Evolutionary conservation across 2,113 vertebrate genomes (phyloP).

Genomic region (Craseonycteris thonglongyai): DNA sequence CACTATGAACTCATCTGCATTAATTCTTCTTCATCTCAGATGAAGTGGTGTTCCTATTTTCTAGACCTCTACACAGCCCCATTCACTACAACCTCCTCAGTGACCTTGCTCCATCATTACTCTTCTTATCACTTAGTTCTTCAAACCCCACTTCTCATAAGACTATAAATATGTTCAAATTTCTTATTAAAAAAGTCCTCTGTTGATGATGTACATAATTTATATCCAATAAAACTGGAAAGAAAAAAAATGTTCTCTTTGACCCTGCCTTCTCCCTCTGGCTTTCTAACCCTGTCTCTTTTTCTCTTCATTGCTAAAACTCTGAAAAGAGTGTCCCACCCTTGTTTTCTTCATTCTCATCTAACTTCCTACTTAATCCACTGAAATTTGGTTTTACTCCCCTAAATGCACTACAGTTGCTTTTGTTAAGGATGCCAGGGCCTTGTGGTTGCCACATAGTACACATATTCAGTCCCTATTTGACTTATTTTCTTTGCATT

Average conservation of each 20-base stretch:
- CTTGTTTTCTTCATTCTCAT: not conserved
- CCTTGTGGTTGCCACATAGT: not conserved
- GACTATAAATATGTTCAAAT: not conserved
- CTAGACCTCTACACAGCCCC: not conserved
- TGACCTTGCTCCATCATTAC: not conserved
- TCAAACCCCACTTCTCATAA: not conserved
- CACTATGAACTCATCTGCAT: accelerated
- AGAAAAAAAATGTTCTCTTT: not conserved
- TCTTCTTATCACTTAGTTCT: not conserved
- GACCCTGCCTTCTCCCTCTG: not conserved
- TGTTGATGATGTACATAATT: not conserved
- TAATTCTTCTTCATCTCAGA: not conserved
- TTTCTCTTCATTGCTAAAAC: not conserved
- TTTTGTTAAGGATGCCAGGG: not conserved
- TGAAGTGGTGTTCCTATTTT: not conserved
- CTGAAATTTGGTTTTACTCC: not conserved
- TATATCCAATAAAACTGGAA: not conserved
- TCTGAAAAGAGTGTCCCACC: not conserved
- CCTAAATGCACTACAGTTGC: not conserved
- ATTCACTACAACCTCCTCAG: not conserved
- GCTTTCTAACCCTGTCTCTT: not conserved
- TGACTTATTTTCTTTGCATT: no score
- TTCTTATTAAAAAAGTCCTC: not conserved
- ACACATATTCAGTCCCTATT: no score
- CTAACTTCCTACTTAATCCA: not conserved